A percentile compares a stretch with the other conserved stretches of the same genome.
Conservation (phyloP, 64 coral and sea anemone genomes). For the Porites lutea region DNA sequence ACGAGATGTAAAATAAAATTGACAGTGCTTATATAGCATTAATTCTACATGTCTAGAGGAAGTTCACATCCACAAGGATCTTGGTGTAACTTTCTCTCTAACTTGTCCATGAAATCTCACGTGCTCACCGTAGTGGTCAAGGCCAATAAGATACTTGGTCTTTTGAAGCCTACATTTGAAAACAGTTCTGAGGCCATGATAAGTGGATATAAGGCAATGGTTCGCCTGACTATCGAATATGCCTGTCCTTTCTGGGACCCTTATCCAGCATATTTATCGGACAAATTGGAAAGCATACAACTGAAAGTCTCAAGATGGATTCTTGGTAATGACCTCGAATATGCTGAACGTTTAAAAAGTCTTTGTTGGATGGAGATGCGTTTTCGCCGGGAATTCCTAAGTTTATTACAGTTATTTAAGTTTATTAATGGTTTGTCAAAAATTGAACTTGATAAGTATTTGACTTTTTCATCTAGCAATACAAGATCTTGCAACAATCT, state of each 20-base stretch:
- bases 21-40: not conserved
- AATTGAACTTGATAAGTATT: no score
- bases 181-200: slow-evolving; percentile 8
- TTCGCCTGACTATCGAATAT: slow-evolving; percentile 28
- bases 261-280: slow-evolving; percentile 32
- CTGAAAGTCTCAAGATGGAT: no score
- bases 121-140: slow-evolving; percentile 11
- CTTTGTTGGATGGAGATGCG: no score
- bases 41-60: not conserved
- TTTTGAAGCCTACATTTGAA: slow-evolving; percentile 10
- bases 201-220: slow-evolving; percentile 3
- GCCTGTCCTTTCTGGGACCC: slow-evolving; percentile 32
- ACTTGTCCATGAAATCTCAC: slow-evolving; percentile 41
- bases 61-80: slow-evolving; percentile 29
- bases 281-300: no score
- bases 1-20: not conserved
- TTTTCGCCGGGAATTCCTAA: no score
- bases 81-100: slow-evolving; percentile 6
- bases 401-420: no score
- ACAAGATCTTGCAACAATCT: no score
- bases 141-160: not conserved
- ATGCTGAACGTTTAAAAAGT: no score
- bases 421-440: no score
- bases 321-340: no score
- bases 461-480: no score